Base-by-base conservation (phyloP, 2,113 vertebrate genomes). In the Coptodon rendalli region DNA sequence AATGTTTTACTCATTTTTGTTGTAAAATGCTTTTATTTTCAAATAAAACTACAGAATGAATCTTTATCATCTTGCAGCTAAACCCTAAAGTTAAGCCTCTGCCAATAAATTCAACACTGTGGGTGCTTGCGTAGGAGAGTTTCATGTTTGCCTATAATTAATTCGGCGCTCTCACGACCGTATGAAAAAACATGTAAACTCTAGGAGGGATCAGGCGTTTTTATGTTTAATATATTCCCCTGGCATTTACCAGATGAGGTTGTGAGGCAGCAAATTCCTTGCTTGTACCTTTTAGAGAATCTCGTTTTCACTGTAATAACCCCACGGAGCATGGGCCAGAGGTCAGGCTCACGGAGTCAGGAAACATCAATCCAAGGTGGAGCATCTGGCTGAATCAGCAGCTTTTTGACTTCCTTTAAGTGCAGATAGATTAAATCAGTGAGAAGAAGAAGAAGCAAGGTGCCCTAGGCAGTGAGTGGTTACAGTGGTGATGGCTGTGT, bases 351-450 rank as follows among this genome's bases (percentile, higher is more conserved):
- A 59, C 7, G 17, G 22, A 81, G 90, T 87, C 80, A 45, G 54
- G 54, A 80, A 87, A 85, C 89, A 94, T 94, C 93, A 94, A 84
- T 95, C 88, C 90, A 93, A 93, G 89, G 91, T 92, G 90, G 61
- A 79, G 87, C 16, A 34, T 73, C 87, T 86, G 86, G 90, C 89
- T 87, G 92, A 80, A 85, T 93, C 94, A 92, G 93, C 93, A 94
- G 84, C 76, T 95, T 94, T 93, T 89, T 86, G 82, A 87, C 84
- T 85, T 7, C 52, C 83, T 95, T 93, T 91, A 91, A 90, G 81
- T 89, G 91, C 84, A 90, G 91, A 91, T 89, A 92, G 85, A 94
- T 94, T 85, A 83, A 93, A 95, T 96, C 90, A 90, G 71, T 29
- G 50, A 68, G 80, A 71, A 57, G 52, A 59, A 71, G 86, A 78